Percentiles rank a stretch among this genome's conserved stretches.
These are phyloP conservation scores for Tragelaphus strepsiceros DNA, from an alignment of 2,113 vertebrate genomes.

Conservation along the genomic window DNA sequence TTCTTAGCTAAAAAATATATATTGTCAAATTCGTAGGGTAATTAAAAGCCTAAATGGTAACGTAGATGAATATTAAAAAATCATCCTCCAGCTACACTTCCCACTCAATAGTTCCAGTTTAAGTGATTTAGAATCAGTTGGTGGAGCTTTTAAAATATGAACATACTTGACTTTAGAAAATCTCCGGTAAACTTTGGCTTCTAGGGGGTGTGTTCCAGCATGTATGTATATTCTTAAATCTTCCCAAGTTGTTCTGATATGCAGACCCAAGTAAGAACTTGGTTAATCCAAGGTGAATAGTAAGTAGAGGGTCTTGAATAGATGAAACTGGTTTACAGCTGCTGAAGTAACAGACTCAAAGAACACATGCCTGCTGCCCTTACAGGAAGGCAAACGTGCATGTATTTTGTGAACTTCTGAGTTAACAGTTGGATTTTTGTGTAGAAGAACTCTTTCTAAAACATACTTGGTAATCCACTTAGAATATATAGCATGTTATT, in stretches of 20 bases:
- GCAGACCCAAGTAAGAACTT: background rate
- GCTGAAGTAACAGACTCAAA: background rate
- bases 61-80: background rate
- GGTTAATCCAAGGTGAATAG: background rate
- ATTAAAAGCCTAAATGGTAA: background rate
- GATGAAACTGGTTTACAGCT: background rate
- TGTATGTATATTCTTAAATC: background rate
- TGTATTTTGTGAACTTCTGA: background rate
- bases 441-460: background rate
- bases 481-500: background rate
- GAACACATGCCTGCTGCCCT: background rate
- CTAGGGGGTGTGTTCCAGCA: background rate
- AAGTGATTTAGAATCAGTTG: background rate
- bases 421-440: background rate
- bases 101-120: background rate
- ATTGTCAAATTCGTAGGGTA: background rate
- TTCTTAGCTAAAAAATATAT: background rate
- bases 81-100: background rate
- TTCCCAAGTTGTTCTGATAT: background rate
- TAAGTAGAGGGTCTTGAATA: background rate
- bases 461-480: background rate
- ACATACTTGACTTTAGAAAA: background rate
- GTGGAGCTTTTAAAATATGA: background rate
- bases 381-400: background rate
- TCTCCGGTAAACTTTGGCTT: background rate